Conservation (phyloP, 1,140 invertebrate species). For the Drosophila burlai region DNA sequence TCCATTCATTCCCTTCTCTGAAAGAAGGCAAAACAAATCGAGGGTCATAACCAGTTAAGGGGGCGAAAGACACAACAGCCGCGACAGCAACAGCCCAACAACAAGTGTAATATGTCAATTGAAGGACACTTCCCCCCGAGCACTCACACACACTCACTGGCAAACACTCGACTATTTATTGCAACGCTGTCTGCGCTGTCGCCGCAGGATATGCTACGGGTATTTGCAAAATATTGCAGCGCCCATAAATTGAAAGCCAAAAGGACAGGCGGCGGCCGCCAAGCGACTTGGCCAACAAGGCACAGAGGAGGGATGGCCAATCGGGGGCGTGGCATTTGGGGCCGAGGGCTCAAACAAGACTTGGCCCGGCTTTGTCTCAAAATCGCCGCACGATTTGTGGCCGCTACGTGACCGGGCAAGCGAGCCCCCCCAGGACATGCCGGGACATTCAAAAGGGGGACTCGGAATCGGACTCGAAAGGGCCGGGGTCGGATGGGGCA, state of each 20-base stretch:
- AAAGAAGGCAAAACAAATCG: slow-evolving; percentile 49
- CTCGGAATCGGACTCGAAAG: neutral
- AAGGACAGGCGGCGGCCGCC: slow-evolving; percentile 52
- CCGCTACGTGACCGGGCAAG: slow-evolving; percentile 65
- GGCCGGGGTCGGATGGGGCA: neutral
- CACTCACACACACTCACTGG: slow-evolving; percentile 8
- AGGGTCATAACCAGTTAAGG: slow-evolving; percentile 50
- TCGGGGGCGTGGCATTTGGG: slow-evolving; percentile 38
- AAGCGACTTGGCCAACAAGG: slow-evolving; percentile 32
- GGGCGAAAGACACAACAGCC: slow-evolving; percentile 60
- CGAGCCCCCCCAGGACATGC: slow-evolving; percentile 32
- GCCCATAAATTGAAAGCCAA: slow-evolving; percentile 75
- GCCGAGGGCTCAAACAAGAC: slow-evolving; percentile 23
- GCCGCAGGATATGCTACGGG: slow-evolving; percentile 81
- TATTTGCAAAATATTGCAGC: slow-evolving; percentile 83
- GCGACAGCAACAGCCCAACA: slow-evolving; percentile 52
- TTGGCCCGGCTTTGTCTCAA: slow-evolving; percentile 61
- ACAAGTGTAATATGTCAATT: slow-evolving; percentile 83
- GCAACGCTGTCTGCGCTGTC: slow-evolving; percentile 75
- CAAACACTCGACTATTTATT: slow-evolving; percentile 74
- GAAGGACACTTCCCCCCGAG: slow-evolving; percentile 65
- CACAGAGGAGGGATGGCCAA: slow-evolving; percentile 8
- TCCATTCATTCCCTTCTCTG: neutral
- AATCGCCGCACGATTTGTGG: slow-evolving; percentile 75
- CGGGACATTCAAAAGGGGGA: slow-evolving; percentile 13